Conservation (phyloP, 2,888 invertebrate genomes). For the Congeria kusceri region DNA sequence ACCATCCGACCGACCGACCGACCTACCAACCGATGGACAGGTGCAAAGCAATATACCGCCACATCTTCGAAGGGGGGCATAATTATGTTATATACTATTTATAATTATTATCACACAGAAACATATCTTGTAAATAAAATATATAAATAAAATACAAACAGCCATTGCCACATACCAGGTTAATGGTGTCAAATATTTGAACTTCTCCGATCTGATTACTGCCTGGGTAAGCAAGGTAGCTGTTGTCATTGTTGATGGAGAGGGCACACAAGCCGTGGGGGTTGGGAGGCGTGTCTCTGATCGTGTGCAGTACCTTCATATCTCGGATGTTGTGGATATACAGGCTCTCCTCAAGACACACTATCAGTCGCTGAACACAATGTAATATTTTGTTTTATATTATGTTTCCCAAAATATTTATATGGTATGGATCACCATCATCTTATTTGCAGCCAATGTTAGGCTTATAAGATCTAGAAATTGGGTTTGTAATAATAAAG, state of each 20-base stretch:
- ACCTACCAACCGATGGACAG: no score
- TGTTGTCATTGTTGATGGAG: conserved; percentile 94
- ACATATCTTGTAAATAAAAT: no score
- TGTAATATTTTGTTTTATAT: conserved; percentile 21
- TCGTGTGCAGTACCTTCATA: conserved; percentile 99
- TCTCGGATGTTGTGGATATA: conserved; percentile 99
- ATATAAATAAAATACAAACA: no score
- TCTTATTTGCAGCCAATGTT: no score
- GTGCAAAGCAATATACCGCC: no score
- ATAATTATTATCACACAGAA: no score
- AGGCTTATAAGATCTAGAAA: no score
- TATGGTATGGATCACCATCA: no score
- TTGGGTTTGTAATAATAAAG: no score
- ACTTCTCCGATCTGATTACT: conserved; percentile 97
- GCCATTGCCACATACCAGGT: conserved; percentile 88
- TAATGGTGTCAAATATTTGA: conserved; percentile 96
- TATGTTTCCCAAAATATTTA: background rate
- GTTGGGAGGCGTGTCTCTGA: conserved; percentile 98
- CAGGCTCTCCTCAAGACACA: conserved; percentile 98
- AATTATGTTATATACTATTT: no score
- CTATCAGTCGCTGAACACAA: conserved; percentile 92
- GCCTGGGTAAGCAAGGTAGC: conserved; percentile 98
- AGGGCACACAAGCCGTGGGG: conserved; percentile 96
- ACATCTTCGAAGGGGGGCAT: no score
- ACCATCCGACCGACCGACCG: no score